phyloP scores from a whole-genome alignment of 2,797 vertebrate genomes.

The Sebastes diaconus region DNA sequence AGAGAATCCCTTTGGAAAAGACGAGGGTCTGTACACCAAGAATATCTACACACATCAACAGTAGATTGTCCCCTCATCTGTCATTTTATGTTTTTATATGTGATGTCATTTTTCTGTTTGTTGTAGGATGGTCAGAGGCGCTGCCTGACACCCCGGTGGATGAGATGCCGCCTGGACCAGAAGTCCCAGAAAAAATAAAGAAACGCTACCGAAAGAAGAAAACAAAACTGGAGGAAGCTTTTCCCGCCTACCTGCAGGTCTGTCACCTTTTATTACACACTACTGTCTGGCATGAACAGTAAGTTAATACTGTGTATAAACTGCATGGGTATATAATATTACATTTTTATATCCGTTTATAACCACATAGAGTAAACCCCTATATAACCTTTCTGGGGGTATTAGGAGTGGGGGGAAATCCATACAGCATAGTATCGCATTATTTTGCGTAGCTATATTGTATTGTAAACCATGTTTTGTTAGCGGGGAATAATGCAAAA shows the following conservation, averaged over 20 bases:
- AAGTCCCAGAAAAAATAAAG: constrained; percentile 94
- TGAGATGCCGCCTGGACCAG: constrained; percentile 85
- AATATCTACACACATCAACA: not conserved
- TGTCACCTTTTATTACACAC: constrained; percentile 3
- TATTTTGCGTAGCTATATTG: too few species aligned
- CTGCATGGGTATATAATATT: not conserved
- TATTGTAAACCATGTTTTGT: too few species aligned
- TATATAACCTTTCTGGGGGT: not conserved
- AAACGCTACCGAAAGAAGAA: constrained; percentile 98
- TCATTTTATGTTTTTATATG: not conserved
- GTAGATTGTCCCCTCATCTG: not conserved
- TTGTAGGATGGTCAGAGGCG: constrained; percentile 90
- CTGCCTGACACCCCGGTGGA: constrained; percentile 88
- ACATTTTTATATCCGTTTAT: not conserved
- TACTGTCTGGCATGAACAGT: not conserved
- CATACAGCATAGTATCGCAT: too few species aligned
- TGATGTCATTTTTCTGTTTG: not conserved
- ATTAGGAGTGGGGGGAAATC: too few species aligned
- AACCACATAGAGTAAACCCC: not conserved
- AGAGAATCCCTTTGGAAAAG: constrained; percentile 88
- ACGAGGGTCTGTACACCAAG: constrained; percentile 85
- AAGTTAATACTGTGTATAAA: not conserved
- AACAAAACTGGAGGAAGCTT: constrained; percentile 97
- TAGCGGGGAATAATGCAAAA: too few species aligned
- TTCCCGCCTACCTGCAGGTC: constrained; percentile 96